Conservation (phyloP, 2,888 invertebrate genomes). For the Eremobia ochroleuca region DNA sequence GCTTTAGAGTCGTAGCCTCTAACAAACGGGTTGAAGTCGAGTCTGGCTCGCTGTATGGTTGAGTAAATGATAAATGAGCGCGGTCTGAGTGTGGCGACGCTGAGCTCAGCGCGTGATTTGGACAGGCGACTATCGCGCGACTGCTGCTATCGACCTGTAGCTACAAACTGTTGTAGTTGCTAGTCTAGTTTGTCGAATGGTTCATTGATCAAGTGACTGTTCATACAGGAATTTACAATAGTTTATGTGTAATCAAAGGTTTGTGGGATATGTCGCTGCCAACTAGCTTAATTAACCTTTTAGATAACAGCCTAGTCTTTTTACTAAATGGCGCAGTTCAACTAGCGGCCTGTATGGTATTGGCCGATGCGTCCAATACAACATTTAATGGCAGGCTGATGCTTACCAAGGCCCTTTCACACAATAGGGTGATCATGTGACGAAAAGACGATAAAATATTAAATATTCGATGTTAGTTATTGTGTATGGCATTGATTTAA, state of each 20-base stretch:
- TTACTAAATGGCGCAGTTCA: no score
- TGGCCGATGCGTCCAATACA: not conserved
- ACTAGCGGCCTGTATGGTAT: not conserved
- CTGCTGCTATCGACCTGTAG: not conserved
- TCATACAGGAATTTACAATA: not conserved
- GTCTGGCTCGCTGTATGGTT: slow-evolving; percentile 46
- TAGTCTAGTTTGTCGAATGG: not conserved
- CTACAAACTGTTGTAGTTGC: not conserved
- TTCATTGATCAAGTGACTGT: not conserved
- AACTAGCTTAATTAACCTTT: not conserved
- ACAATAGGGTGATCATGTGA: no score
- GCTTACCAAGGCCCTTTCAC: no score
- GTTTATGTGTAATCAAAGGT: not conserved
- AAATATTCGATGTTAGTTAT: not conserved
- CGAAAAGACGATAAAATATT: no score
- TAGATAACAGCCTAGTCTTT: not conserved
- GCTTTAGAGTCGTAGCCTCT: slow-evolving; percentile 36
- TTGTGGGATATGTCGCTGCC: not conserved
- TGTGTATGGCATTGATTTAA: no score
- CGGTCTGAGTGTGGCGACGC: slow-evolving; percentile 33
- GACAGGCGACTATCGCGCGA: not conserved
- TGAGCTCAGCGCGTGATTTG: not conserved
- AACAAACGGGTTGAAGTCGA: slow-evolving; percentile 55
- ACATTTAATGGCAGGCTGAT: not conserved
- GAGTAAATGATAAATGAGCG: slow-evolving; percentile 61